Percentiles rank a stretch among this genome's conserved stretches.
These are phyloP conservation scores for Trichogramma evanescens DNA, from an alignment of 2,888 invertebrate species.

Conservation along the genomic window DNA sequence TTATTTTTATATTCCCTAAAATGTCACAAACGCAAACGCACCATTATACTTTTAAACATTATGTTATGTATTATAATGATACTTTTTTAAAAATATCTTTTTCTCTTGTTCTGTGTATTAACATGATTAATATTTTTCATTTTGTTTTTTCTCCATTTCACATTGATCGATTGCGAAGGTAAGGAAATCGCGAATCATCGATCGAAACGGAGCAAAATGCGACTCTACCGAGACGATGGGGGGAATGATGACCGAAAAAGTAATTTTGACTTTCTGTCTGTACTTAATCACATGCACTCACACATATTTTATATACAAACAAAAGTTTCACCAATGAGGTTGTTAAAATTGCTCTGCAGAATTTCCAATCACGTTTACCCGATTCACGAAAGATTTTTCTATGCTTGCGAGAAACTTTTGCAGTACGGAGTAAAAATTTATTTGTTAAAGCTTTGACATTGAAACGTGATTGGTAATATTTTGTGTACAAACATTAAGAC, in stretches of 20 bases:
- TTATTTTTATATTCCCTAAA: too few species aligned
- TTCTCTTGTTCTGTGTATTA: conserved; percentile 15
- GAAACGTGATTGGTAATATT: too few species aligned
- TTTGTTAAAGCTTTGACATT: too few species aligned
- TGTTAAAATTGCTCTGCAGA: too few species aligned
- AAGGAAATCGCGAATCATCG: conserved; percentile 27
- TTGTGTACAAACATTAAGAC: too few species aligned
- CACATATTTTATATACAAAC: conserved; percentile 12
- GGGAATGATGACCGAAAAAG: conserved; percentile 40
- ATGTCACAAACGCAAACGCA: too few species aligned
- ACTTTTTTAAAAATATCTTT: conserved; percentile 9
- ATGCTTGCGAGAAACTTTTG: too few species aligned
- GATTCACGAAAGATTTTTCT: too few species aligned
- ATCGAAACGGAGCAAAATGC: conserved; percentile 27
- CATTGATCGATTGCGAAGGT: conserved; percentile 23
- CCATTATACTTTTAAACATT: too few species aligned
- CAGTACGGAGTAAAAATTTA: too few species aligned
- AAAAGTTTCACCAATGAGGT: not conserved
- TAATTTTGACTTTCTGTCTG: conserved; percentile 29
- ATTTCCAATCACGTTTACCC: too few species aligned
- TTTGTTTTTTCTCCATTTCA: conserved; percentile 10
- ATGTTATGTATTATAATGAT: too few species aligned
- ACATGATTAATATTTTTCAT: conserved; percentile 21
- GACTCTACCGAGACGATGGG: conserved; percentile 30
- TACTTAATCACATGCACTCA: conserved; percentile 9